Conservation (phyloP, 2,797 vertebrate species). For the Rhabdomys pumilio region DNA sequence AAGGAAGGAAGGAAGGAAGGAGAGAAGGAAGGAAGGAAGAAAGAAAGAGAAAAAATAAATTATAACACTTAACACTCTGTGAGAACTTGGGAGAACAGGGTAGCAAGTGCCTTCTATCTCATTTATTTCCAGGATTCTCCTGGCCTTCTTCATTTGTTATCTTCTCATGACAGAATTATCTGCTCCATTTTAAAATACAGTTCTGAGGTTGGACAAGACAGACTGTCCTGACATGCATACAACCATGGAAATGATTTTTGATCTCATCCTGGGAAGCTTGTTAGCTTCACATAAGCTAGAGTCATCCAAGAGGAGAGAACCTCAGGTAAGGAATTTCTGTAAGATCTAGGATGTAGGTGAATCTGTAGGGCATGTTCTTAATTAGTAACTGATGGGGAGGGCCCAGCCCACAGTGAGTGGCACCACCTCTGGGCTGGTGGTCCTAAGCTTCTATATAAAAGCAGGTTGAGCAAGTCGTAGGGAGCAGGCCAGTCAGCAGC, state of each 20-base stretch:
- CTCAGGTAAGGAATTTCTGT: not conserved
- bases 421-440: not conserved
- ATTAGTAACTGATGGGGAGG: not conserved
- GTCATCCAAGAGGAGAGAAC: no score
- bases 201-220: not conserved
- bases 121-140: slow-evolving; percentile 54
- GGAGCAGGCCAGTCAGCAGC: not conserved
- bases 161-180: slow-evolving; percentile 56
- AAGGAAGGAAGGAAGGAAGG: not conserved
- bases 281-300: not conserved
- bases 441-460: not conserved
- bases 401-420: not conserved
- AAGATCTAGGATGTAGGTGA: not conserved
- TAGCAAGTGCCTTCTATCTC: slow-evolving; percentile 6
- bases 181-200: slow-evolving; percentile 26
- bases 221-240: not conserved
- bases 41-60: not conserved
- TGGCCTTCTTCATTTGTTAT: not conserved
- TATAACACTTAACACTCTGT: not conserved
- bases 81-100: slow-evolving; percentile 45
- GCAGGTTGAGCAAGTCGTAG: not conserved
- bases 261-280: not conserved
- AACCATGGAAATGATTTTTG: not conserved
- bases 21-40: no score
- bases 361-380: not conserved